Conservation (phyloP, 2,113 vertebrate species). For the Thunnus maccoyii region DNA sequence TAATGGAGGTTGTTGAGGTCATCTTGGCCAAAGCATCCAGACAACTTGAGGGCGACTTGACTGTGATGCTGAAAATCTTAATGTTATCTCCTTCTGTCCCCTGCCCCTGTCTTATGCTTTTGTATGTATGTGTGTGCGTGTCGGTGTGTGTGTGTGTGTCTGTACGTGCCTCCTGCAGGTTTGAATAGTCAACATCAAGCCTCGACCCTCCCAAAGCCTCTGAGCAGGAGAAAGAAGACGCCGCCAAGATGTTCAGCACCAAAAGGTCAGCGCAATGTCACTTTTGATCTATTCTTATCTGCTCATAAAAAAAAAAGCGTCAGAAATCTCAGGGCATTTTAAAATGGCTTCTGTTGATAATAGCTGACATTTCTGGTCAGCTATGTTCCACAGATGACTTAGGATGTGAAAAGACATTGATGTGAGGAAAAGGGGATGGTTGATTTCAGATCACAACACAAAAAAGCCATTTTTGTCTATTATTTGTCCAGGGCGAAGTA, state of each 20-base stretch:
- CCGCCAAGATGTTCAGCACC: conserved; percentile 91
- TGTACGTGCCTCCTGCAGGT: conserved; percentile 61
- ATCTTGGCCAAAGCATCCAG: conserved; percentile 9
- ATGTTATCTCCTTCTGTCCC: conserved; percentile 52
- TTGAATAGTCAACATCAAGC: conserved; percentile 74
- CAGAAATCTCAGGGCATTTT: conserved; percentile 51
- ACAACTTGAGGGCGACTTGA: conserved; percentile 40
- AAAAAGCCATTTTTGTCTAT: not conserved
- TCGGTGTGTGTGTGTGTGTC: not conserved
- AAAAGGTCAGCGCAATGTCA: conserved; percentile 89
- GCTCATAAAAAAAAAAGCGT: conserved; percentile 2
- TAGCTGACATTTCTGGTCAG: conserved; percentile 57
- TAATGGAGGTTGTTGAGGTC: conserved; percentile 57
- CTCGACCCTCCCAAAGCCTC: conserved; percentile 66
- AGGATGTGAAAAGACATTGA: conserved; percentile 14
- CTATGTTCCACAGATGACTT: conserved; percentile 17
- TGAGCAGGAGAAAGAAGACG: conserved; percentile 78
- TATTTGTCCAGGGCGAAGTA: not conserved
- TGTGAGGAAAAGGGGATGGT: not conserved
- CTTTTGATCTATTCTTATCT: conserved; percentile 68
- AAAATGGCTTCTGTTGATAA: conserved; percentile 53
- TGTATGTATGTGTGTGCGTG: conserved; percentile 16
- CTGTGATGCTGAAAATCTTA: conserved; percentile 71
- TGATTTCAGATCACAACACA: conserved; percentile 33
- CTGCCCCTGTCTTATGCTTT: conserved; percentile 44